Conservation (phyloP, 2,113 vertebrate genomes). For the Phasianus colchicus region DNA sequence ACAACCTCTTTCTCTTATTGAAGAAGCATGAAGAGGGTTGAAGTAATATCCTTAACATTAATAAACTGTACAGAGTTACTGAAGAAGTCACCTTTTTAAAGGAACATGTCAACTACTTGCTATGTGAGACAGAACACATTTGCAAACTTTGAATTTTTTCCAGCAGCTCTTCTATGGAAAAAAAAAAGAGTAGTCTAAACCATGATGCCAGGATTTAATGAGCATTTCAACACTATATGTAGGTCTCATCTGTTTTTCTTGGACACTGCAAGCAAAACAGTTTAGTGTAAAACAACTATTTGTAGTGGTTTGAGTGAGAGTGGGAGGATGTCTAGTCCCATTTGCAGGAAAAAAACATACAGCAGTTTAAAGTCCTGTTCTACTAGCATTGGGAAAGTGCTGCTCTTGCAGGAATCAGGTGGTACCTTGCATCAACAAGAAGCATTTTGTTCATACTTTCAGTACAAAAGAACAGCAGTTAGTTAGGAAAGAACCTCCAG, state of each 20-base stretch:
- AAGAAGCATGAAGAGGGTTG: not conserved
- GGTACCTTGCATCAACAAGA: not conserved
- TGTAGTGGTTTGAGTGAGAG: not conserved
- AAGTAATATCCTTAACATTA: not conserved
- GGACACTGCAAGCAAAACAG: not conserved
- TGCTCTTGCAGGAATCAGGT: not conserved
- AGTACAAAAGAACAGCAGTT: not conserved
- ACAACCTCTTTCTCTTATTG: not conserved
- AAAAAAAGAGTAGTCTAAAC: not conserved
- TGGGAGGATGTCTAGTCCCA: not conserved
- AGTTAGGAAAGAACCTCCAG: not conserved
- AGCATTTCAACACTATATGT: not conserved
- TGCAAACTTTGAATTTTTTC: not conserved
- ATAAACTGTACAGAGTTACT: not conserved
- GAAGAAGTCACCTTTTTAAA: not conserved
- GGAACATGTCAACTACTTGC: not conserved
- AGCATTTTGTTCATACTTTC: not conserved
- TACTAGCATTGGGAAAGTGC: not conserved
- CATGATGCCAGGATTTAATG: not conserved
- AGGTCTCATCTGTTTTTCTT: not conserved
- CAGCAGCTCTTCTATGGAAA: not conserved
- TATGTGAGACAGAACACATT: not conserved
- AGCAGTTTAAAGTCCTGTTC: not conserved
- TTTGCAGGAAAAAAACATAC: not conserved
- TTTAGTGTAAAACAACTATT: not conserved